Evolutionary conservation across 2,113 vertebrate genomes (phyloP), one percentile per base, ranked within the genome.

Genomic region (Lichenostomus cassidix): DNA sequence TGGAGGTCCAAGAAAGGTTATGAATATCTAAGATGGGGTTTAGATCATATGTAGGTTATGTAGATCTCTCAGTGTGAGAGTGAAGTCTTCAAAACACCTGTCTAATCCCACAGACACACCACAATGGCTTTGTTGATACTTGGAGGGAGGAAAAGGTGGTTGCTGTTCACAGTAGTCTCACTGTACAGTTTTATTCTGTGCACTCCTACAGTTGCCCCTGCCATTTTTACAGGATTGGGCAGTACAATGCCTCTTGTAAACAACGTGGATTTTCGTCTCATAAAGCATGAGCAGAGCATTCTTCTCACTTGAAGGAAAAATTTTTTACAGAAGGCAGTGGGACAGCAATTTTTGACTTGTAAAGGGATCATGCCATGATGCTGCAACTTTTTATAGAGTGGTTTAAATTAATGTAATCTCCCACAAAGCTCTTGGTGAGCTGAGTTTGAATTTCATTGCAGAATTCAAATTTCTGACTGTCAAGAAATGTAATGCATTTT

Each of bases 1-100:
- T 63, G 0, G 0, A 92, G 83, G 50, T 74, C 55, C 64, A 70
- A 21, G 83, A 77, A 53, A 74, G 16, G 71, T 86, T 77, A 70
- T 81, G 71, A 94, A 86, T 97, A 83, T 83, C 78, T 47, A 35
- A 63, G 52, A 74, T 56, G 60, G 42, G 63, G 37, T 92, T 95
- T 90, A 77, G 68, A 74, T 67, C 0, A 0, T 58, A n/a, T 62
- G 37, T 49, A 86, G 46, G 55, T 63, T 41, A 62, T 90, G 53
- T 41, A 62, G 78, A 79, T 91, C 63, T 44, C 42, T 90, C 42
- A 88, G 0, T 80, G 46, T 69, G 82, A 52, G 67, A 62, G 28
- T 33, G 28, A 33, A 64, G 31, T 85, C 92, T 90, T 85, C 6
- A 4, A 58, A 93, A 81, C 76, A 89, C 83, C 33, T 59, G 50